Evolutionary conservation across 2,888 invertebrate genomes (phyloP).

Genomic region (Chrysolina oricalcia): DNA sequence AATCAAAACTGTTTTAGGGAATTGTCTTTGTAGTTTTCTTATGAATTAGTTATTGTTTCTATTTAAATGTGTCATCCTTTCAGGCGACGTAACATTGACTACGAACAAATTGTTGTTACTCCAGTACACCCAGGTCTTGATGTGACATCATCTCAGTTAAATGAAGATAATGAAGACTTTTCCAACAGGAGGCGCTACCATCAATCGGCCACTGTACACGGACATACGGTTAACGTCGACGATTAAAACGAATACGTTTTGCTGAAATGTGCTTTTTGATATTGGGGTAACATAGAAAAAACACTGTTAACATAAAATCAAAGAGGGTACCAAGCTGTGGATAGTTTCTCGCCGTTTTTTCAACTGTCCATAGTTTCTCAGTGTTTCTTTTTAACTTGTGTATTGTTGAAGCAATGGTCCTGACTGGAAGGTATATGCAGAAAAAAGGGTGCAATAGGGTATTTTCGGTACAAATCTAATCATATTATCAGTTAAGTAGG

Average conservation of each 20-base stretch:
- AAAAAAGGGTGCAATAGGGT: too few species aligned
- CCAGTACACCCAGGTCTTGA: constrained; percentile 87
- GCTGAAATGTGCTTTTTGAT: constrained; percentile 17
- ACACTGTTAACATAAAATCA: neutral
- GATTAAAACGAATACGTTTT: constrained; percentile 59
- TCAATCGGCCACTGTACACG: constrained; percentile 88
- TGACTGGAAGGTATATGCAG: too few species aligned
- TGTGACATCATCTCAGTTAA: constrained; percentile 89
- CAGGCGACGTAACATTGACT: constrained; percentile 85
- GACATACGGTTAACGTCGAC: constrained; percentile 77
- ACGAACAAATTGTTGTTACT: constrained; percentile 90
- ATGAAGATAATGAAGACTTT: constrained; percentile 97
- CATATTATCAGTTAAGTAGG: too few species aligned
- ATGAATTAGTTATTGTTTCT: neutral
- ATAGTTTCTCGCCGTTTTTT: too few species aligned
- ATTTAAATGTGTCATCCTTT: constrained; percentile 55
- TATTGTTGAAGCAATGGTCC: neutral
- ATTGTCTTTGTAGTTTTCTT: neutral
- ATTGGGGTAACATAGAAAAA: constrained; percentile 16
- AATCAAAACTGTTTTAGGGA: neutral
- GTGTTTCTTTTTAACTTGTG: neutral
- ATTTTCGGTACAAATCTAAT: too few species aligned
- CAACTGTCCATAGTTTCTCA: neutral
- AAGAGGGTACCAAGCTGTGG: neutral
- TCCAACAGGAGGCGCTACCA: constrained; percentile 93